Conservation (phyloP, 2,113 vertebrate genomes). For the Nothoprocta pentlandii region DNA sequence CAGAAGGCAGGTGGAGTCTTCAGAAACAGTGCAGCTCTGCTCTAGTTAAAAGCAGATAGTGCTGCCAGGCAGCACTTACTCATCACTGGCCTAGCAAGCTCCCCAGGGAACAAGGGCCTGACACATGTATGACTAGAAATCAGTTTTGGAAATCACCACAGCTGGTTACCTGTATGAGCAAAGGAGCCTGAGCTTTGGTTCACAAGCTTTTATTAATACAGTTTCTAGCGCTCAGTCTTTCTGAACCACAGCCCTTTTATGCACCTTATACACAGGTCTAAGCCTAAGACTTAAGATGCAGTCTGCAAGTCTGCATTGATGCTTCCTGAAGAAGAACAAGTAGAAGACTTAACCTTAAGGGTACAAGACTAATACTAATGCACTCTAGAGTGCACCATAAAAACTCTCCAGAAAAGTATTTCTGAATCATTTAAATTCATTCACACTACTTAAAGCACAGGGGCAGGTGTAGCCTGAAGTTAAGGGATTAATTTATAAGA, state of each 20-base stretch:
- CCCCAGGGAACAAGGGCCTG: neutral
- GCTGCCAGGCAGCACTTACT: neutral
- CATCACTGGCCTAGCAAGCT: neutral
- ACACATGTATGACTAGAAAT: neutral
- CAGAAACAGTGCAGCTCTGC: neutral
- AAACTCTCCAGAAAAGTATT: neutral
- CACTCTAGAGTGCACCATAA: neutral
- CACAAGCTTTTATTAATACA: neutral
- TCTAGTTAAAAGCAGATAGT: neutral
- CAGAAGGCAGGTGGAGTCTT: neutral
- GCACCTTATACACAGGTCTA: neutral
- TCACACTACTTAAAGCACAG: neutral
- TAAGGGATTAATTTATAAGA: neutral
- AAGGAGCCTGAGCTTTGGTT: neutral
- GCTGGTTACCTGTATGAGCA: neutral
- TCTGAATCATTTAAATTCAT: neutral
- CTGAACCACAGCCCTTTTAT: neutral
- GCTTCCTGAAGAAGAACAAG: neutral
- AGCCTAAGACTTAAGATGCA: neutral
- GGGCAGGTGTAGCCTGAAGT: neutral
- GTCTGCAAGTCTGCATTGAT: neutral
- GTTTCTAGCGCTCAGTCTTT: neutral
- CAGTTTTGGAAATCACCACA: neutral
- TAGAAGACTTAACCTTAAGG: neutral
- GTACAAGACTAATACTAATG: neutral